Conservation (phyloP, 1,140 invertebrate species). For the Cylas formicarius region DNA sequence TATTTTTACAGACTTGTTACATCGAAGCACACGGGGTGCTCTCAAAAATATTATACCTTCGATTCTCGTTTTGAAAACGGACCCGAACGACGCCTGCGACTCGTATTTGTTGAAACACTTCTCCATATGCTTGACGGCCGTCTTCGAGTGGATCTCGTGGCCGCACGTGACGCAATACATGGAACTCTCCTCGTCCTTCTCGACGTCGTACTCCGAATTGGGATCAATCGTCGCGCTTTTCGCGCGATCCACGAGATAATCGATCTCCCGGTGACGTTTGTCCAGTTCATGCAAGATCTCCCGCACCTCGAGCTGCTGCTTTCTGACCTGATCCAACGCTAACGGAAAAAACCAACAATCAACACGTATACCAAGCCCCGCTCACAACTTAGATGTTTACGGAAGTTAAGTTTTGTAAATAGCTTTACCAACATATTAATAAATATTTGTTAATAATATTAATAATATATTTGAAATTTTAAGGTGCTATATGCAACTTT, state of each 20-base stretch:
- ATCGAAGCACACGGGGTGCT: too few species aligned
- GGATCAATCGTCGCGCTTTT: constrained; percentile 61
- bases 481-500: too few species aligned
- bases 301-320: constrained; percentile 68
- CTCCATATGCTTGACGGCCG: constrained; percentile 90
- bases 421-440: too few species aligned
- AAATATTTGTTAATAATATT: too few species aligned
- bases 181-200: constrained; percentile 69
- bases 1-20: too few species aligned
- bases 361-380: neutral
- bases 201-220: constrained; percentile 56
- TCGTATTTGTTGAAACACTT: constrained; percentile 97
- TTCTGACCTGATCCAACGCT: constrained; percentile 73
- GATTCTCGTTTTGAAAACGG: constrained; percentile 87
- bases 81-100: constrained; percentile 84
- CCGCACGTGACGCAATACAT: constrained; percentile 97
- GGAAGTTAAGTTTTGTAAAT: too few species aligned
- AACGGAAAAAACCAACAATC: constrained; percentile 4
- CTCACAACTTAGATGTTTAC: too few species aligned
- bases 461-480: neutral
- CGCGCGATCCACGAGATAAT: constrained; percentile 71
- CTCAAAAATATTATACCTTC: too few species aligned
- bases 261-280: constrained; percentile 67
- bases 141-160: constrained; percentile 81
- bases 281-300: constrained; percentile 71